phyloP scores from a whole-genome alignment of 2,113 vertebrate genomes.

The Vulpes vulpes region DNA sequence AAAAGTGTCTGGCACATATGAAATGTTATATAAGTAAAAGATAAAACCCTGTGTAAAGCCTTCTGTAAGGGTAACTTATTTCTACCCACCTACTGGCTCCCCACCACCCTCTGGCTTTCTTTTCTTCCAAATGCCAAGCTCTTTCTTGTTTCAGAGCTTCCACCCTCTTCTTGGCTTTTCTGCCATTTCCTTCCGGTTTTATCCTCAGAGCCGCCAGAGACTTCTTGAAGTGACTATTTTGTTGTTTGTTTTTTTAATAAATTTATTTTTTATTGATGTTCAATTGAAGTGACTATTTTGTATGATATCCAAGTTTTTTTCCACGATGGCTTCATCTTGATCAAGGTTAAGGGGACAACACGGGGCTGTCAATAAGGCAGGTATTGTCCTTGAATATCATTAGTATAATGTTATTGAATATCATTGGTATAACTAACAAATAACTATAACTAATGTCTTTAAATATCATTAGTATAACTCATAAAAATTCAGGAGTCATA shows the following conservation, averaged over 20 bases:
- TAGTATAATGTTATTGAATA: neutral
- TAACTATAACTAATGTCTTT: too few species aligned
- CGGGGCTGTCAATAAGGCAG: neutral
- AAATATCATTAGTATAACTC: neutral
- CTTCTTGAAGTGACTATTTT: neutral
- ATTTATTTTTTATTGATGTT: too few species aligned
- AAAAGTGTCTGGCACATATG: neutral
- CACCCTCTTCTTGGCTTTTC: neutral
- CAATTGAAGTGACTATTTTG: neutral
- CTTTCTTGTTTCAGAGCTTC: neutral
- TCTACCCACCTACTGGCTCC: neutral
- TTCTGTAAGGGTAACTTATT: neutral
- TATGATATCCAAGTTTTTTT: neutral
- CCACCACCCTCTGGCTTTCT: neutral
- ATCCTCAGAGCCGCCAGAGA: neutral
- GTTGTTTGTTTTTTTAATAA: neutral
- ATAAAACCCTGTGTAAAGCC: neutral
- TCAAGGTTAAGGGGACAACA: neutral
- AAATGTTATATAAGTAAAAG: neutral
- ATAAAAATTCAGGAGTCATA: neutral
- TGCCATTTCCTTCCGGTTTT: neutral
- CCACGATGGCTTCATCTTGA: neutral
- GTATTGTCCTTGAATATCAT: neutral
- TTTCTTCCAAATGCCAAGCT: neutral
- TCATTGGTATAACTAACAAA: too few species aligned